Evolutionary conservation across 2,888 invertebrate species (phyloP), one percentile per base, ranked within the genome.

Genomic region (Colletes collaris): DNA sequence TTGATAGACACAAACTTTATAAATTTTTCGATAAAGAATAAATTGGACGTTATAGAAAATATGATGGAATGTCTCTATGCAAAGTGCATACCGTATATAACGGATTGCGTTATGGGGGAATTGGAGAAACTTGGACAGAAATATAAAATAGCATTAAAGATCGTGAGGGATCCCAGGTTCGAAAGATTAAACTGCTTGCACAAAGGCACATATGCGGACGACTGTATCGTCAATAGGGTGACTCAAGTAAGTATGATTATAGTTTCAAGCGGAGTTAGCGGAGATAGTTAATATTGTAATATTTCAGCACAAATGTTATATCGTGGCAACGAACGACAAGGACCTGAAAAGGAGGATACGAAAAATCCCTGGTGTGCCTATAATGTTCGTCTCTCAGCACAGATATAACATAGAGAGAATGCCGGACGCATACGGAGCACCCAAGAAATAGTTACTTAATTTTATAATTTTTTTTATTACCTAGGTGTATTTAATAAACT

Each of bases 61-160:
- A 98, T 99, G 98, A 99, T 99, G 99, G 99, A 99, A 90, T 99
- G 99, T 93, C 94, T 99, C 6, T 99, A 99, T 93, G 99, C 99
- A 0, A 99, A 99, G 94, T 99, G 98, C 92, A 97, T 98, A 89
- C 99, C 99, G 0, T 99, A 99, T 90, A 96, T 99, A 76, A 99
- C 99, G 0, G 99, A 99, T 91, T 99, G 99, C 94, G 99, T 99
- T 0, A 94, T 99, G 90, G 99, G 96, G 13, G 99, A 99, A 93
- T 94, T 99, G 90, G 99, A 99, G 91, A 99, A 99, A 93, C 94
- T 99, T 58, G 99, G 99, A 0, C 95, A 96, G 80, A 99, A 98
- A 92, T 99, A 98, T 93, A 96, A 98, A 92, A 96, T 99, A 63
- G 99, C 99, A 0, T 93, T 99, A 85, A 96, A 97, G 90, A 98